Evolutionary conservation across 2,113 vertebrate genomes (phyloP), one percentile per base, ranked within the genome.

Genomic region (pig (Sus scrofa)): DNA sequence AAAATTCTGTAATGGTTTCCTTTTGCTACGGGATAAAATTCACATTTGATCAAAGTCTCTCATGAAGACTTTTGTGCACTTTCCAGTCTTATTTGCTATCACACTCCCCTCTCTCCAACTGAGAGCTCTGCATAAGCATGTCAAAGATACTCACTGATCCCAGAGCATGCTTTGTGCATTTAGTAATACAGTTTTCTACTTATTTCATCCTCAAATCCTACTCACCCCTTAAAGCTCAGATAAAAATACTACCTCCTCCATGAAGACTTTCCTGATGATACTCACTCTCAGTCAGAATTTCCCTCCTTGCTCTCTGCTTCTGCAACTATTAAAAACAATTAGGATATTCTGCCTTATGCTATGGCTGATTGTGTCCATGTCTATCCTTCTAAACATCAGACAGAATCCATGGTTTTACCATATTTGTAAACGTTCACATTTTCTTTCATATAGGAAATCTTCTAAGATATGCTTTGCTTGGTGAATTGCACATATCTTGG

Each of bases 11-110:
- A 86, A n/a, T 11, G 13, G 27, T 34, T 71, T n/a, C 37, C 68
- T 74, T 92, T 22, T 19, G 1, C 37, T 92, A 74, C 0, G 86
- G 52, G 71, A 84, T 86, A 83, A 96, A 94, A 89, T 44, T 78
- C 27, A 44, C 95, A 74, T 92, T 50, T 63, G 63, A 73, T 37
- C 15, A 11, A 78, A 73, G 56, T 70, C 77, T 95, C 50, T 87
- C n/a, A 34, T 60, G 13, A 63, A 60, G 78, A 39, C 65, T 91
- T 73, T 54, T 85, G 13, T 15, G 54, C 73, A 90, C 83, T 70
- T 81, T 75, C 91, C n/a, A 83, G 27, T 63, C 56, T 87, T n/a
- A 39, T 6, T 79, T 86, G 39, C 30, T 78, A 34, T 15, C n/a
- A 86, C 7, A 54, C 8, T 58, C 2, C 10, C 32, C 34, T 22